phyloP scores from a whole-genome alignment of 2,888 invertebrate species.

The Notodonta ziczac region DNA sequence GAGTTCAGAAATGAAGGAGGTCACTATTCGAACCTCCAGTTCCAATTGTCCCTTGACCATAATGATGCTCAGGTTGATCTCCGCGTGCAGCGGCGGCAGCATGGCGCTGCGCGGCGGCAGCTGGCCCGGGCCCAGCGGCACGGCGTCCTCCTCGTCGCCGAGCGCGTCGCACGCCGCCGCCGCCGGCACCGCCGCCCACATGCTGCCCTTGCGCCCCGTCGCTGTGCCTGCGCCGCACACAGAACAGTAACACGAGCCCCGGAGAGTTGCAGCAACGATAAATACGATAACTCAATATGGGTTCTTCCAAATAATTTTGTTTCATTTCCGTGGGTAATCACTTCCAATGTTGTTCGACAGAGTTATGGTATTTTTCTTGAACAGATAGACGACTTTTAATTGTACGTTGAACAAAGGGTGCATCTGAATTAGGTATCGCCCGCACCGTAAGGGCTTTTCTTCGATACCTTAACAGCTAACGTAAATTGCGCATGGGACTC shows the following conservation, averaged over 20 bases:
- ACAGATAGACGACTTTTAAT: neutral
- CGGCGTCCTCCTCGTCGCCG: conserved; percentile 75
- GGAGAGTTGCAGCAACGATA: neutral
- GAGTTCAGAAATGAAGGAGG: too few relatives aligned
- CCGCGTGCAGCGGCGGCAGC: conserved; percentile 89
- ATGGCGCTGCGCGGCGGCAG: conserved; percentile 91
- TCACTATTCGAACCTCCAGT: conserved; percentile 86
- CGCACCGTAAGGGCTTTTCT: conserved; percentile 19
- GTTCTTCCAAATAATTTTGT: neutral
- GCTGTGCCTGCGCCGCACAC: conserved; percentile 70
- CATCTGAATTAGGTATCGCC: conserved; percentile 22
- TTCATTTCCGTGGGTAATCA: neutral
- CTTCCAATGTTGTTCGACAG: neutral
- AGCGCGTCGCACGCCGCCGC: conserved; percentile 67
- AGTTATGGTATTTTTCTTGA: conserved; percentile 3
- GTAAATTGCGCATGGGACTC: conserved; percentile 24
- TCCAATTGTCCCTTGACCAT: conserved; percentile 96
- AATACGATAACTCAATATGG: conserved; percentile 1
- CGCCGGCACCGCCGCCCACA: conserved; percentile 82
- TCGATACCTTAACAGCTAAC: conserved; percentile 14
- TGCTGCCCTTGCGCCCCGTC: conserved; percentile 83
- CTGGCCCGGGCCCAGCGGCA: conserved; percentile 91
- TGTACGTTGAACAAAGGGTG: neutral
- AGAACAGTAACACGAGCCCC: neutral
- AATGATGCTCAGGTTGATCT: conserved; percentile 94